phyloP scores from a whole-genome alignment of 2,888 invertebrate species.

The Augochlorella aurata region DNA sequence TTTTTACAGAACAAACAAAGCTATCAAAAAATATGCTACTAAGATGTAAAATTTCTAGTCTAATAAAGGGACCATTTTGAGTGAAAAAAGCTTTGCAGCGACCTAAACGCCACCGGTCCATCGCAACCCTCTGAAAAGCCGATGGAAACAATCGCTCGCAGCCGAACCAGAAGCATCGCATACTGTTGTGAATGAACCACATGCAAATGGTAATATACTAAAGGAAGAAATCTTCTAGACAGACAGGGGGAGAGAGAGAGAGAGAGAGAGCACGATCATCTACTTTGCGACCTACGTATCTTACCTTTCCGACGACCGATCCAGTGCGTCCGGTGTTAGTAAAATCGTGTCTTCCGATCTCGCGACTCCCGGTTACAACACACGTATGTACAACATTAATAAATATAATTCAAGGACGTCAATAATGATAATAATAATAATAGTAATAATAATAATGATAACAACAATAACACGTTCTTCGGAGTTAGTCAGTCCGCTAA shows the following conservation, averaged over 20 bases:
- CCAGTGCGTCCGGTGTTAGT: conserved; percentile 26
- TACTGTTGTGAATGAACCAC: not conserved
- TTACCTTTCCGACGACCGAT: conserved; percentile 38
- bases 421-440: conserved; percentile 35
- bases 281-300: not conserved
- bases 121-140: not conserved
- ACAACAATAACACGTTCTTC: conserved; percentile 33
- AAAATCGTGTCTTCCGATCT: conserved; percentile 31
- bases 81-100: not conserved
- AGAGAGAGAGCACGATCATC: not conserved
- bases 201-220: not conserved
- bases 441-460: conserved; percentile 35
- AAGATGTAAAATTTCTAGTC: not conserved
- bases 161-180: not conserved
- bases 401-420: conserved; percentile 40
- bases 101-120: not conserved
- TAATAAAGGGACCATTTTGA: not conserved
- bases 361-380: conserved; percentile 38
- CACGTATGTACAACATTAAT: conserved; percentile 45
- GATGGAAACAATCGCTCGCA: not conserved
- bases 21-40: too few relatives aligned
- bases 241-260: not conserved
- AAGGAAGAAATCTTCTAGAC: not conserved
- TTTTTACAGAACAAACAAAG: not conserved
- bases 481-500: conserved; percentile 29